Base-by-base conservation (phyloP, 2,797 vertebrate species). In the Platyrinchus mystaceus region DNA sequence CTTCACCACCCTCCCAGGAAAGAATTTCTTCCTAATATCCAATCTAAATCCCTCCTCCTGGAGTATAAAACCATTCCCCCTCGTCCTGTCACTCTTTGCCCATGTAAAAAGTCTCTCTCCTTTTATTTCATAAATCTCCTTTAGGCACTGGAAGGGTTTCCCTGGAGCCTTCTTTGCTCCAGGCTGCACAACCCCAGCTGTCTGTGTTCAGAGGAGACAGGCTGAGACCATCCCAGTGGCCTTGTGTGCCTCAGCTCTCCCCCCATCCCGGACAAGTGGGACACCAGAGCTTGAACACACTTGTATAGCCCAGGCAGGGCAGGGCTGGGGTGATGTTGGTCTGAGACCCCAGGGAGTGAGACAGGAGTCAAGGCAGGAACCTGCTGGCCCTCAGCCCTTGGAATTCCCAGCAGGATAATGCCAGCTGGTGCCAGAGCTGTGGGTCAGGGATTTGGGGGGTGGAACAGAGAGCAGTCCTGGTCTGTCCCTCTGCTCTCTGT, bases 1-100 rank as follows among this genome's bases (percentile, higher is more conserved):
- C 14, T 8, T 68, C 0, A 0, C 3, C 41, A 41, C 22, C 15
- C 15, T 49, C 46, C 1, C 7, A 36, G 47, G 4, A 3, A 81
- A 60, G 39, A 14, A 55, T 56, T 75, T 32, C 27, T 49, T 55
- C 63, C 20, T 24, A 27, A 44, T 7, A 43, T n/a, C 49, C 9
- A 24, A 7, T 18, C 43, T n/a, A 59, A 89, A 14, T 14, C 27
- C 62, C 36, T 28, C 23, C 15, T 62, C 34, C 53, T 47, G 27
- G 32, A 37, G 34, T 37, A 37, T 26, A 59, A 37, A 59, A 59
- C 34, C 34, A 12, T 12, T 56, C 4, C 19, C 47, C 13, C 7
- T 56, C 19, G 37, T 44, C 23, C 56, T 50, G 9, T 30, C 55
- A 69, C 28, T 49, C 41, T 55, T 41, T 49, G 26, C 23, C 41